A percentile compares a stretch with the other conserved stretches of the same genome.
Conservation (phyloP, 2,797 vertebrate species). For the Mormyrus proboscirostris region DNA sequence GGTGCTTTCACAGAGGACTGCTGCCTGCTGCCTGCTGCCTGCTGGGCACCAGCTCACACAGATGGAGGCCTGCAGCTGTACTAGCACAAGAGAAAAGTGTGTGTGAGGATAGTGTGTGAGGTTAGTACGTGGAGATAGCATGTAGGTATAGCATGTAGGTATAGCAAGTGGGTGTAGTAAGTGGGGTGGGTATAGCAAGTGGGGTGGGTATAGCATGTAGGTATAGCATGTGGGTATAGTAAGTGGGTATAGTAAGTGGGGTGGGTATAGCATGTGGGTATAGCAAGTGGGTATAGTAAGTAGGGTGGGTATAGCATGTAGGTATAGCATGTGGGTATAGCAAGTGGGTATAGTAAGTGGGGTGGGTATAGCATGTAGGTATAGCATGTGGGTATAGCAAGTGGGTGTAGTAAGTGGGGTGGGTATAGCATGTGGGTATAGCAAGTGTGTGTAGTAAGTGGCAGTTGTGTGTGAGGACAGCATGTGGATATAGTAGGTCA, state of each 20-base stretch:
- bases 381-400: not conserved
- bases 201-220: not conserved
- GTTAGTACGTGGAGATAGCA: not conserved
- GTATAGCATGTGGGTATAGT: not conserved
- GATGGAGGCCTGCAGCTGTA: not conserved
- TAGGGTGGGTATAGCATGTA: not conserved
- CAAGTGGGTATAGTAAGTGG: not conserved
- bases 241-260: not conserved
- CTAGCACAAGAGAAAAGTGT: not conserved
- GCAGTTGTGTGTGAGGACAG: not conserved
- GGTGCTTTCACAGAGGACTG: not conserved
- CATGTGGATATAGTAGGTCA: not conserved
- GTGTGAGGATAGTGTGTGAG: not conserved
- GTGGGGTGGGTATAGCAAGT: not conserved
- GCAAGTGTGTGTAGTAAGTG: too few species aligned
- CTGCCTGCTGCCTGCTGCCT: not conserved
- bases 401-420: too few species aligned
- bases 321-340: not conserved
- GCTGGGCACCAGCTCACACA: not conserved
- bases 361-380: not conserved
- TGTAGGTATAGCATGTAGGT: not conserved
- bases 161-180: not conserved
- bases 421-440: too few species aligned
- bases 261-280: not conserved
- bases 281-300: not conserved